Evolutionary conservation across 2,797 vertebrate genomes (phyloP).

Genomic region (Phoeniculus purpureus): DNA sequence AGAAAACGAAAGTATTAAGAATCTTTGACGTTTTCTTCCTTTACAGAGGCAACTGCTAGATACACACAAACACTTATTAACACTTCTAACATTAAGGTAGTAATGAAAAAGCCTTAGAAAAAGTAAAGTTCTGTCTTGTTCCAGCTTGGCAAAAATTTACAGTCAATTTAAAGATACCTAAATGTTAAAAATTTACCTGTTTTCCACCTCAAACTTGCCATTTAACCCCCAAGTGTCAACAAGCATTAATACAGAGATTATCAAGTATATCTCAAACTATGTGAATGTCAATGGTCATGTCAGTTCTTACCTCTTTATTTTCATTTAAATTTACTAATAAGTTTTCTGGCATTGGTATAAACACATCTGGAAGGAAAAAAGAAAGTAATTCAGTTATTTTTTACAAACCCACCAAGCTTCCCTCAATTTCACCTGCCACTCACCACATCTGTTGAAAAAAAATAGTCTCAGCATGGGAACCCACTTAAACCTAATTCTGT

Average conservation of each 20-base stretch:
- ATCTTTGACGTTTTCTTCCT: not conserved
- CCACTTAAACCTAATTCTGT: not conserved
- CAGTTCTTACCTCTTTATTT: constrained; percentile 92
- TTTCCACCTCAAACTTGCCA: not conserved
- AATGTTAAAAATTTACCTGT: not conserved
- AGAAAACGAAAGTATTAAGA: constrained; percentile 26
- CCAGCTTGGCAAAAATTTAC: not conserved
- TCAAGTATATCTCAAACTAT: not conserved
- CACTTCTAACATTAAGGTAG: not conserved
- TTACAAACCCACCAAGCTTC: not conserved
- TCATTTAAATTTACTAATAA: constrained; percentile 96
- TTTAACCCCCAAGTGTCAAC: not conserved
- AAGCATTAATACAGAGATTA: not conserved
- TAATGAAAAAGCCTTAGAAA: not conserved
- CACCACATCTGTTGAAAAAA: not conserved
- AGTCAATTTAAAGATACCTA: not conserved
- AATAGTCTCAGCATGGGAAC: not conserved
- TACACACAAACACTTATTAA: not conserved
- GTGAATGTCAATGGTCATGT: not conserved
- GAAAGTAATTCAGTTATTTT: constrained; percentile 3
- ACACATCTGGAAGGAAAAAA: constrained; percentile 88
- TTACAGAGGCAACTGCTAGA: not conserved
- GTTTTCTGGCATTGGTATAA: constrained; percentile 98
- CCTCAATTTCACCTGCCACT: not conserved
- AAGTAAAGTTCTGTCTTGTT: not conserved